phyloP scores from a whole-genome alignment of 2,797 vertebrate species.

The Huso huso region DNA sequence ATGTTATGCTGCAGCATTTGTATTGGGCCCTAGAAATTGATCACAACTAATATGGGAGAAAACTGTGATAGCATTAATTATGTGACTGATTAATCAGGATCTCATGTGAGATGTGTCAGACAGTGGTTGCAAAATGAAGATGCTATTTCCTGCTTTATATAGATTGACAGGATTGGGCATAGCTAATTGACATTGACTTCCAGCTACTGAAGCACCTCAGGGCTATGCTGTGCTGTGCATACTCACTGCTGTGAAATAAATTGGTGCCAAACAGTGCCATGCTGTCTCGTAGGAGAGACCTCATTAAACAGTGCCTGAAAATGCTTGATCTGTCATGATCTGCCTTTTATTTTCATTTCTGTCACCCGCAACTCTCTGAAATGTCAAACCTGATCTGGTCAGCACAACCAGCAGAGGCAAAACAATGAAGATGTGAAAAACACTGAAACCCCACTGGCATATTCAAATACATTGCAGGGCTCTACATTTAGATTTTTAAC shows the following conservation, averaged over 20 bases:
- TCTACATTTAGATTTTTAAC: too few species aligned
- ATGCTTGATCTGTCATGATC: constrained; percentile 37
- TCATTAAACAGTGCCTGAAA: constrained; percentile 41
- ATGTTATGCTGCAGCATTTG: too few species aligned
- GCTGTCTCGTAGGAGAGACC: constrained; percentile 33
- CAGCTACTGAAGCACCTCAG: constrained; percentile 19
- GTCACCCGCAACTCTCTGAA: constrained; percentile 42
- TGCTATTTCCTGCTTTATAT: constrained; percentile 8
- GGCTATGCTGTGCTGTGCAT: constrained; percentile 14
- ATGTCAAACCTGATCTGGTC: constrained; percentile 61
- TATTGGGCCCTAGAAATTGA: too few species aligned
- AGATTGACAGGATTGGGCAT: constrained; percentile 19
- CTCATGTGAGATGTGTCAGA: neutral
- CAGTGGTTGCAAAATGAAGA: constrained; percentile 16
- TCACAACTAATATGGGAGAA: constrained; percentile 4
- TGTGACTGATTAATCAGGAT: constrained; percentile 2
- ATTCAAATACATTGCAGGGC: neutral
- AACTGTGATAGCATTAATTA: constrained; percentile 9
- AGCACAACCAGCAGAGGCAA: constrained; percentile 22
- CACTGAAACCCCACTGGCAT: constrained; percentile 22
- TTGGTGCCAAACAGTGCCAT: constrained; percentile 34
- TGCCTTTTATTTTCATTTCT: constrained; percentile 40
- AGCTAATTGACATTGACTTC: constrained; percentile 30
- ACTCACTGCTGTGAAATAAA: constrained; percentile 33
- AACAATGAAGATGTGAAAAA: constrained; percentile 34